Evolutionary conservation across 1,140 invertebrate species (phyloP).

Genomic region (Eurosta solidaginis): DNA sequence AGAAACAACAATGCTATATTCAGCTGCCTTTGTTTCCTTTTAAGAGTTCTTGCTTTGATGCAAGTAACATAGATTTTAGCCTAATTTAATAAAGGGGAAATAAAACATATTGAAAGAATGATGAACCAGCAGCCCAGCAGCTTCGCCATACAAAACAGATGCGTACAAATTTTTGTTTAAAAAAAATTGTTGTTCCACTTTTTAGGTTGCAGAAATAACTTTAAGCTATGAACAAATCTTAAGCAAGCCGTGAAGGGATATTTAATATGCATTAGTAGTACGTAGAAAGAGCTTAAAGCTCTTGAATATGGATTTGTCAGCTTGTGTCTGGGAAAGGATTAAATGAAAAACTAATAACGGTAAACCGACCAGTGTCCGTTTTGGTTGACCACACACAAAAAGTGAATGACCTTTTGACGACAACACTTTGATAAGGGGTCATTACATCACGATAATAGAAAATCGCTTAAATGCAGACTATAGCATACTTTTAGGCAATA

Average conservation of each 20-base stretch:
- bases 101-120: too few species aligned
- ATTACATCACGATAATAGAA: too few species aligned
- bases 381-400: background rate
- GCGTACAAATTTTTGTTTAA: background rate
- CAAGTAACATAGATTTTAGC: too few species aligned
- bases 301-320: background rate
- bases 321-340: background rate
- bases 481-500: constrained; percentile 11
- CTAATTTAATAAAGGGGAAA: too few species aligned
- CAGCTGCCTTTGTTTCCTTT: too few species aligned
- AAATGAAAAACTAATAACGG: background rate
- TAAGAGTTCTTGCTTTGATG: too few species aligned
- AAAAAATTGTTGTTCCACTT: background rate
- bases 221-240: too few species aligned
- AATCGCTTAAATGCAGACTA: background rate
- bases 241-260: background rate
- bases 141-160: too few species aligned
- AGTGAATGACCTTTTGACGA: background rate
- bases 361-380: background rate
- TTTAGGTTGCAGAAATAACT: too few species aligned
- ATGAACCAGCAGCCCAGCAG: too few species aligned
- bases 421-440: background rate
- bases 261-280: background rate
- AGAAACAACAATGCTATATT: too few species aligned
- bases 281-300: background rate